These are phyloP conservation scores for Nemapogon koenigi DNA, from an alignment of 2,888 invertebrate species.

Conservation along the genomic window DNA sequence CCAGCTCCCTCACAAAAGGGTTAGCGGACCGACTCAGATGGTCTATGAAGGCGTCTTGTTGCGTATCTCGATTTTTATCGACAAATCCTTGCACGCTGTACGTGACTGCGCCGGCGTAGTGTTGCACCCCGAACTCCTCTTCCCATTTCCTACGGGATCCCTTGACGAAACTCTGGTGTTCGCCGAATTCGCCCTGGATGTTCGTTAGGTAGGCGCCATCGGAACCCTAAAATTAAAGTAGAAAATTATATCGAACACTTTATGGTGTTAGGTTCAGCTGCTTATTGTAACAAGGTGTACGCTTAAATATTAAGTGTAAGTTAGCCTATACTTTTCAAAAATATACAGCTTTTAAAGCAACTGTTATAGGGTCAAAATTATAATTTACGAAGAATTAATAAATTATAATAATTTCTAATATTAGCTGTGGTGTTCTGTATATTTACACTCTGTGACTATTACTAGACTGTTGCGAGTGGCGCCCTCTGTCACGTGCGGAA, in stretches of 20 bases:
- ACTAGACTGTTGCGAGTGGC: no score
- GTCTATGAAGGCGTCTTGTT: slow-evolving; percentile 92
- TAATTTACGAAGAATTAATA: no score
- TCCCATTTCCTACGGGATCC: slow-evolving; percentile 90
- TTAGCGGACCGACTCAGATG: slow-evolving; percentile 84
- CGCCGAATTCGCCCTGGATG: slow-evolving; percentile 86
- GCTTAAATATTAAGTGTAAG: no score
- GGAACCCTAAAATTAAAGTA: slow-evolving; percentile 66
- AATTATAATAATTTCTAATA: no score
- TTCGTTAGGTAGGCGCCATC: slow-evolving; percentile 88
- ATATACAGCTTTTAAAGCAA: no score
- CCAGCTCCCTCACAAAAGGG: slow-evolving; percentile 80
- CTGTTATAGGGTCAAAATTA: no score
- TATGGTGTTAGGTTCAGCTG: no score
- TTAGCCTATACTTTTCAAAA: no score
- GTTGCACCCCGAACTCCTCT: slow-evolving; percentile 86
- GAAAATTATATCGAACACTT: not conserved
- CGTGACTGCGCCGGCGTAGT: slow-evolving; percentile 89
- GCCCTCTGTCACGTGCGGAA: no score
- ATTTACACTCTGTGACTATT: no score
- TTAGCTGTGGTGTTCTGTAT: no score
- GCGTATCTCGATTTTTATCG: slow-evolving; percentile 91
- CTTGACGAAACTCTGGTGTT: slow-evolving; percentile 84
- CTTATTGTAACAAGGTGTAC: no score
- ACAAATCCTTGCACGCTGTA: slow-evolving; percentile 84